phyloP scores from a whole-genome alignment of 92 coral and sea anemone species.

The Actinernus sp. region DNA sequence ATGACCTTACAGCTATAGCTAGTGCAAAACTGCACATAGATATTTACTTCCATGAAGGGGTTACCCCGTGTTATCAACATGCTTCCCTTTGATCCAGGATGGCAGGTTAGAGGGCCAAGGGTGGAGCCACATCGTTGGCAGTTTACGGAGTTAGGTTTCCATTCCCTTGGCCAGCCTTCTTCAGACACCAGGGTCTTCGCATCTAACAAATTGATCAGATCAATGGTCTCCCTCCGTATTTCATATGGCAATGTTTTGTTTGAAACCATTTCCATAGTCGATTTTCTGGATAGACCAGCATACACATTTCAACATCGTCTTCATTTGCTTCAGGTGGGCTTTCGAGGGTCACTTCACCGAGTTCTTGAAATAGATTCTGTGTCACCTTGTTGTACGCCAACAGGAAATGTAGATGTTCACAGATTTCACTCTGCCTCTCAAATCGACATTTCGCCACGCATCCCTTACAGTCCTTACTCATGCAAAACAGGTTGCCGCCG shows the following conservation, averaged over 20 bases:
- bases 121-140: conserved; percentile 6
- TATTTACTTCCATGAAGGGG: conserved; percentile 8
- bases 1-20: conserved; percentile 29
- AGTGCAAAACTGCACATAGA: conserved; percentile 20
- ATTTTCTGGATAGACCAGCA: conserved; percentile 12
- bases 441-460: conserved; percentile 35
- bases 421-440: conserved; percentile 6
- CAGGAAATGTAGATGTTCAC: conserved; percentile 31
- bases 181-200: conserved; percentile 2
- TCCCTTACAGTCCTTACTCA: conserved; percentile 21
- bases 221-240: conserved; percentile 1
- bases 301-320: not conserved
- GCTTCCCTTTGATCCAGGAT: conserved; percentile 17
- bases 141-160: not conserved
- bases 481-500: conserved; percentile 13
- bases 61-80: conserved; percentile 6
- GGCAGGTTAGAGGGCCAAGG: conserved; percentile 1
- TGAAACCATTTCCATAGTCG: conserved; percentile 20
- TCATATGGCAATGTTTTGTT: conserved; percentile 15
- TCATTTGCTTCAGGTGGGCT: not conserved
- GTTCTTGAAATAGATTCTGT: not conserved
- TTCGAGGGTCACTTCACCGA: not conserved
- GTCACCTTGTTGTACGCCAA: conserved; percentile 10
- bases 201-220: not conserved
- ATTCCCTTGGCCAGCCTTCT: conserved; percentile 20